Conservation (phyloP, 2,113 vertebrate species). For the Zosterops hypoxanthus region DNA sequence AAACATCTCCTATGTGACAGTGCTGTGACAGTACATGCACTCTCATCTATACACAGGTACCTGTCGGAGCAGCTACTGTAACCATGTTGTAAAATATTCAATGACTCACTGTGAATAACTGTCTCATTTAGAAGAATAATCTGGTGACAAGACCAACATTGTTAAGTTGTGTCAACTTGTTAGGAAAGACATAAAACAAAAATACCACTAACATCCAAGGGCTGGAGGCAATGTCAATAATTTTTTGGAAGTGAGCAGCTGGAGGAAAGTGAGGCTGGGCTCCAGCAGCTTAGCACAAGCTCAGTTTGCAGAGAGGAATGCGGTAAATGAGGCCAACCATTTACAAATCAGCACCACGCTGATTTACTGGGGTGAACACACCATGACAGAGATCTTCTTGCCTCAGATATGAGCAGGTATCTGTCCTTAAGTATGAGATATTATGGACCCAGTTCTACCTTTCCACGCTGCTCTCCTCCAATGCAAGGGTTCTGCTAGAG, state of each 20-base stretch:
- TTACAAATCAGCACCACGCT: neutral
- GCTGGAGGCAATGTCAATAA: conserved; percentile 35
- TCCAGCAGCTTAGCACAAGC: neutral
- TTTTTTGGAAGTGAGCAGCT: neutral
- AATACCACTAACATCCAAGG: conserved; percentile 59
- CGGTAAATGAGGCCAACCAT: neutral
- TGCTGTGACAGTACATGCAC: conserved; percentile 9
- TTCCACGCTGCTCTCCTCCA: accelerated
- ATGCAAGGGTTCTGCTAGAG: neutral
- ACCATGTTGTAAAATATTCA: conserved; percentile 42
- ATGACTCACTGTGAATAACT: conserved; percentile 44
- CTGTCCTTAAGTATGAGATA: neutral
- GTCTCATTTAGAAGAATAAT: conserved; percentile 43
- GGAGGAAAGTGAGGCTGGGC: neutral
- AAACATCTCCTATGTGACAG: conserved; percentile 42
- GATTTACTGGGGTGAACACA: neutral
- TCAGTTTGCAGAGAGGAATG: neutral
- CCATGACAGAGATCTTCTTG: neutral
- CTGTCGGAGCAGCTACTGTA: conserved; percentile 30
- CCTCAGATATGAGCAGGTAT: neutral
- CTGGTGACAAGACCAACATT: conserved; percentile 51
- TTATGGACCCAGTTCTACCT: neutral
- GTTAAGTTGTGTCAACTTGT: conserved; percentile 61
- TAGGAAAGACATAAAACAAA: conserved; percentile 59
- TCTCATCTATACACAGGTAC: conserved; percentile 35